Percentiles rank a stretch among this genome's conserved stretches.
Conservation (phyloP, 2,113 vertebrate genomes). For the Columba janthina region DNA sequence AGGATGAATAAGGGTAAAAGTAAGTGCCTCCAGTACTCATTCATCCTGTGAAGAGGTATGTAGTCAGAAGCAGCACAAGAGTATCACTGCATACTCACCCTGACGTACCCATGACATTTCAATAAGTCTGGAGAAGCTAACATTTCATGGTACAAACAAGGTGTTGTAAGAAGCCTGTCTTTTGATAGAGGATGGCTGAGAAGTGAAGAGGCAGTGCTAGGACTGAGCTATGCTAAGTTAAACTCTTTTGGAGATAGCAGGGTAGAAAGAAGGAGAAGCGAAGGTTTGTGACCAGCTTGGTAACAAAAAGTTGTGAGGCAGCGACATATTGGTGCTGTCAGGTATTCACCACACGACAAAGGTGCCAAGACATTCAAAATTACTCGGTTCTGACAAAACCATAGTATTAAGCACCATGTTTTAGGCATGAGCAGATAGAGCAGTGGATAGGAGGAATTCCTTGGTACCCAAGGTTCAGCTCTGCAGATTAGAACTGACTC, state of each 20-base stretch:
- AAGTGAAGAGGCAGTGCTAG: neutral
- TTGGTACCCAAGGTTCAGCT: neutral
- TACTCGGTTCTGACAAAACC: neutral
- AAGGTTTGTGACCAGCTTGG: neutral
- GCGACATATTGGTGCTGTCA: neutral
- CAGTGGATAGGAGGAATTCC: neutral
- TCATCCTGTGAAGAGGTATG: neutral
- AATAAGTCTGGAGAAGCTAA: neutral
- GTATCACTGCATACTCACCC: neutral
- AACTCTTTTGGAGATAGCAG: neutral
- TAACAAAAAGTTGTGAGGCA: neutral
- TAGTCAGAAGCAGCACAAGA: neutral
- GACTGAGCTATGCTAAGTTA: neutral
- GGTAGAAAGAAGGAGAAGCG: neutral
- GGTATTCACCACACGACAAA: neutral
- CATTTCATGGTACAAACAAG: neutral
- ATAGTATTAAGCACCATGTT: neutral
- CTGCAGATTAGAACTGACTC: neutral
- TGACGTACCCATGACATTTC: neutral
- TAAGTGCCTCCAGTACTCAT: neutral
- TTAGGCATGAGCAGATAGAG: neutral
- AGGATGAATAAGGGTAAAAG: neutral
- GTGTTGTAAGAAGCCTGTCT: neutral
- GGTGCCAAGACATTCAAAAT: neutral
- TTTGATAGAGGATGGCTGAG: neutral